Conservation (phyloP, 1,140 invertebrate genomes). For the Drosophila chauvacae region DNA sequence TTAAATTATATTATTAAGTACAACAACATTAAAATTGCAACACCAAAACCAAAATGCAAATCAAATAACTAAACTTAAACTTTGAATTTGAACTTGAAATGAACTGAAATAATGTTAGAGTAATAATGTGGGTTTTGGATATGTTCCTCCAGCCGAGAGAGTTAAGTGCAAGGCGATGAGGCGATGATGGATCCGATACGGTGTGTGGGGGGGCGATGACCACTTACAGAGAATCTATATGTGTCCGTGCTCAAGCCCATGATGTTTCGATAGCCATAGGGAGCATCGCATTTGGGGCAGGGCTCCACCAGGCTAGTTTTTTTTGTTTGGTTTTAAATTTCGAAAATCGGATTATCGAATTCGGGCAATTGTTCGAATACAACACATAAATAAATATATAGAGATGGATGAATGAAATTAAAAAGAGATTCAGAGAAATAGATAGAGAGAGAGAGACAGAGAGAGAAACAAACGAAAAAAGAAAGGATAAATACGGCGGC, state of each 20-base stretch:
- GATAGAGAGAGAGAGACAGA: constrained; percentile 21
- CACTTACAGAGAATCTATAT: constrained; percentile 89
- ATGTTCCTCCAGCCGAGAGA: constrained; percentile 1
- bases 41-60: constrained; percentile 5
- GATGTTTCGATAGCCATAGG: constrained; percentile 97
- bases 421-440: constrained; percentile 56
- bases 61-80: background rate
- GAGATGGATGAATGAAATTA: constrained; percentile 40
- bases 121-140: background rate
- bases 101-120: background rate
- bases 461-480: constrained; percentile 22
- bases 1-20: too few relatives aligned
- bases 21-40: background rate
- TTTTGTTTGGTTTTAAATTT: constrained; percentile 12
- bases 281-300: constrained; percentile 88
- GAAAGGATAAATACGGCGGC: constrained; percentile 37
- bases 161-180: constrained; percentile 15
- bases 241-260: constrained; percentile 95
- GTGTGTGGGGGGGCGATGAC: constrained; percentile 23
- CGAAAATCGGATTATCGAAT: constrained; percentile 21
- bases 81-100: background rate
- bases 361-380: constrained; percentile 25
- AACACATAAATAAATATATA: constrained; percentile 34
- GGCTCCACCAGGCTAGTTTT: constrained; percentile 89
- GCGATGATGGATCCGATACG: constrained; percentile 5